Evolutionary conservation across 2,888 invertebrate species (phyloP).

Genomic region (Amaurobius ferox): DNA sequence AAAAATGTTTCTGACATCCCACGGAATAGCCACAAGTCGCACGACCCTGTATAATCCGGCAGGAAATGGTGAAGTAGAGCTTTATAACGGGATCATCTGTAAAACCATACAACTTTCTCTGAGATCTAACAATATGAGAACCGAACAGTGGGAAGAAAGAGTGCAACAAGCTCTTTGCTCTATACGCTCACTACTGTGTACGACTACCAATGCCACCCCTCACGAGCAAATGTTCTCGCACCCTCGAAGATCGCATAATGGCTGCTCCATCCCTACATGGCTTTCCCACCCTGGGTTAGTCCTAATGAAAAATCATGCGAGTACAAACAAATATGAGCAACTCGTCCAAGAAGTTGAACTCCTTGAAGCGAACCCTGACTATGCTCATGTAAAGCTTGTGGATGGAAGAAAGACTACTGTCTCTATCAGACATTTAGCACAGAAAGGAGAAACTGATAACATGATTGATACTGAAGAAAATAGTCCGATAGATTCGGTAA

Average conservation of each 20-base stretch:
- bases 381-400: too few species aligned
- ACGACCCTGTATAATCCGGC: neutral
- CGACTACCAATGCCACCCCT: too few species aligned
- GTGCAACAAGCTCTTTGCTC: slow-evolving; percentile 71
- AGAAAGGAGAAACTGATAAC: too few species aligned
- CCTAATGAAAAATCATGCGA: slow-evolving; percentile 21
- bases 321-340: slow-evolving; percentile 19
- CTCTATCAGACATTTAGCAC: too few species aligned
- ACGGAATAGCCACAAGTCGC: too few species aligned
- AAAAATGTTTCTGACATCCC: too few species aligned
- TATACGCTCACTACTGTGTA: slow-evolving; percentile 67
- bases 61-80: neutral
- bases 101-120: neutral
- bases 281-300: slow-evolving; percentile 9
- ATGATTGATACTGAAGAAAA: too few species aligned
- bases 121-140: neutral
- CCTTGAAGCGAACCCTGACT: slow-evolving; percentile 28
- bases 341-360: slow-evolving; percentile 30
- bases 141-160: slow-evolving; percentile 5
- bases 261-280: slow-evolving; percentile 45
- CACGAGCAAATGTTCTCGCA: too few species aligned
- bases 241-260: slow-evolving; percentile 45
- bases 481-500: too few species aligned
- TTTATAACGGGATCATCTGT: neutral
- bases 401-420: too few species aligned